Conservation (phyloP, 2,888 invertebrate species). For the Microplitis manilae region DNA sequence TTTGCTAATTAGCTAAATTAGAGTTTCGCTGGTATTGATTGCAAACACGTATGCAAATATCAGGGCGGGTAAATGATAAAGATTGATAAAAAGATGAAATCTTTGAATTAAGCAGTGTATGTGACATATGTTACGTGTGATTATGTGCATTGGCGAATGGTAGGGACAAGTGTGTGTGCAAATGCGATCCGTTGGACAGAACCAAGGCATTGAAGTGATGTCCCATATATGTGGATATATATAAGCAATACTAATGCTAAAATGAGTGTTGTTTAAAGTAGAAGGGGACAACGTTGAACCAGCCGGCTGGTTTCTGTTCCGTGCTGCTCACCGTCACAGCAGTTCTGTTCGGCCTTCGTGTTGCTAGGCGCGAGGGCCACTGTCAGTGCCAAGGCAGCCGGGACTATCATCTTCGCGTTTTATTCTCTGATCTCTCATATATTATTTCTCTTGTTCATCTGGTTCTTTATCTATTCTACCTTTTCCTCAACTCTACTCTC, state of each 20-base stretch:
- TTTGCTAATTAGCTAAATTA: too few relatives aligned
- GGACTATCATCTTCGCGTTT: slow-evolving; percentile 40
- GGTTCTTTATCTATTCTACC: neutral
- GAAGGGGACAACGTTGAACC: slow-evolving; percentile 40
- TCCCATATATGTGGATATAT: slow-evolving; percentile 26
- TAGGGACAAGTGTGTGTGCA: too few relatives aligned
- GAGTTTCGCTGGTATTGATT: too few relatives aligned
- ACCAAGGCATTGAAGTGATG: neutral
- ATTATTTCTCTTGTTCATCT: neutral
- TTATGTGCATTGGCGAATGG: too few relatives aligned
- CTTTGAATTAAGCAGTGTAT: too few relatives aligned
- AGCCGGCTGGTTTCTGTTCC: slow-evolving; percentile 51
- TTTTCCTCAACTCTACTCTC: neutral
- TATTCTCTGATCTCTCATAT: slow-evolving; percentile 12
- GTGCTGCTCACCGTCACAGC: slow-evolving; percentile 48
- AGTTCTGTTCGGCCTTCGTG: slow-evolving; percentile 65
- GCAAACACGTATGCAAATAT: too few relatives aligned
- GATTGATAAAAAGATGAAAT: too few relatives aligned
- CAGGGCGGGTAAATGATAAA: too few relatives aligned
- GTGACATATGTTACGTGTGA: too few relatives aligned
- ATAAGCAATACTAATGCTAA: neutral
- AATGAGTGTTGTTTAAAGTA: slow-evolving; percentile 36
- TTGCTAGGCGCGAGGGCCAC: slow-evolving; percentile 69
- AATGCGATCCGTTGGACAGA: too few relatives aligned
- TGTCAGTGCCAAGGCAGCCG: slow-evolving; percentile 69